Conservation (phyloP, 2,888 invertebrate species). For the Notodonta ziczac region DNA sequence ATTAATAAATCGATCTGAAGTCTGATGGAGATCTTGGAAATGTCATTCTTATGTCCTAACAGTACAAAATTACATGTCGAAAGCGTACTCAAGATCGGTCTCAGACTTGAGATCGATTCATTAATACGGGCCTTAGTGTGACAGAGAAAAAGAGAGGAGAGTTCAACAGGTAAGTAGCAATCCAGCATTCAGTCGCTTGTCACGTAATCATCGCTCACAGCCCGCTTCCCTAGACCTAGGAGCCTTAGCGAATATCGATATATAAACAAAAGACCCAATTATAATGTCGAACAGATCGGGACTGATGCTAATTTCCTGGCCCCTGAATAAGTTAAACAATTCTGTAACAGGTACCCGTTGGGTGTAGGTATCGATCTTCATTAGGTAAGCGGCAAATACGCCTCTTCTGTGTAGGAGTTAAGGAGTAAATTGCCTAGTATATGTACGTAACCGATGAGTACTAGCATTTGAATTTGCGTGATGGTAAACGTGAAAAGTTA, state of each 20-base stretch:
- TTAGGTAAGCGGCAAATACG: slow-evolving; percentile 23
- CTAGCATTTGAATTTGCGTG: too few relatives aligned
- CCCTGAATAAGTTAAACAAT: slow-evolving; percentile 66
- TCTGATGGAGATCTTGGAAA: too few relatives aligned
- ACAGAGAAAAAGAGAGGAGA: too few relatives aligned
- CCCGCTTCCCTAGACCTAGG: neutral
- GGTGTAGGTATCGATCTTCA: slow-evolving; percentile 29
- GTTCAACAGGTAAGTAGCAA: too few relatives aligned
- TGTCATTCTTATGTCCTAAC: too few relatives aligned
- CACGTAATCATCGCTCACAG: neutral
- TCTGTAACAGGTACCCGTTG: slow-evolving; percentile 41
- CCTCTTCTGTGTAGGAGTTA: neutral
- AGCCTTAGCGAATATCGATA: slow-evolving; percentile 1
- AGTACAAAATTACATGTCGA: too few relatives aligned
- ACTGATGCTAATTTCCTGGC: slow-evolving; percentile 64
- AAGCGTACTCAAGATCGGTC: too few relatives aligned
- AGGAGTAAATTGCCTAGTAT: neutral
- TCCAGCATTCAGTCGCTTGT: too few relatives aligned
- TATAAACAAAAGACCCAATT: slow-evolving; percentile 61
- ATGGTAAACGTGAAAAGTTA: too few relatives aligned
- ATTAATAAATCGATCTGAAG: too few relatives aligned
- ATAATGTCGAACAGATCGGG: slow-evolving; percentile 57
- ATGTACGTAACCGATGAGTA: neutral
- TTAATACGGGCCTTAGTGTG: too few relatives aligned
- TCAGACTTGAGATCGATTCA: too few relatives aligned